Conservation (phyloP, 2,888 invertebrate species). For the Aphodius sticticus region DNA sequence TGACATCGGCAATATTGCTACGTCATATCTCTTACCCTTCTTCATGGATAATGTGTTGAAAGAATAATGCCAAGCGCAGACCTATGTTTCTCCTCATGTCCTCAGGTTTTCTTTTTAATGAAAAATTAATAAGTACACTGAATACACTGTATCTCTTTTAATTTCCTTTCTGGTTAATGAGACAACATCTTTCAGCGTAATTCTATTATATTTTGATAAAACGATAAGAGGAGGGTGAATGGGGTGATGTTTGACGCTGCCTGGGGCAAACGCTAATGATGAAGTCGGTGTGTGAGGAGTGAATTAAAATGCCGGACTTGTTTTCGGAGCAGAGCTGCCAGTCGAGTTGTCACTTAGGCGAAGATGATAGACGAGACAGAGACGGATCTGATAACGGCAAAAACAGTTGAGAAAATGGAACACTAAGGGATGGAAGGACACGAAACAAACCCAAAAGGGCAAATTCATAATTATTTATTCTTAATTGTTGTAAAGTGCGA, state of each 20-base stretch:
- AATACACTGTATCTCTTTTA: conserved; percentile 4
- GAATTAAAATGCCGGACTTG: conserved; percentile 59
- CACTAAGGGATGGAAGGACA: background rate
- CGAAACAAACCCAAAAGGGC: background rate
- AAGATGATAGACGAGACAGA: conserved; percentile 56
- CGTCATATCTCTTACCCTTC: background rate
- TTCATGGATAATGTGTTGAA: background rate
- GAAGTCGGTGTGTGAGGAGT: conserved; percentile 47
- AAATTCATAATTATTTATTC: background rate
- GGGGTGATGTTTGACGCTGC: conserved; percentile 25
- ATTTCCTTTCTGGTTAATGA: background rate
- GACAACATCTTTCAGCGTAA: conserved; percentile 21
- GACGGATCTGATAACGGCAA: conserved; percentile 48
- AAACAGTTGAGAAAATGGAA: background rate
- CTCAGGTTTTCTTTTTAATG: too few relatives aligned
- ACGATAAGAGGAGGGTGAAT: conserved; percentile 18
- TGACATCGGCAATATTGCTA: background rate
- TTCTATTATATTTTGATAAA: conserved; percentile 19
- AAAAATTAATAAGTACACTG: too few relatives aligned
- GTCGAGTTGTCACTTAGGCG: conserved; percentile 58
- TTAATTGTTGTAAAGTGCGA: too few relatives aligned
- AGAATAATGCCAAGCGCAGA: too few relatives aligned
- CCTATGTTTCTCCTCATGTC: background rate
- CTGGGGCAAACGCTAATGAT: conserved; percentile 39
- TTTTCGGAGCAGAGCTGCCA: conserved; percentile 58